These are phyloP conservation scores for Drosophila kikkawai DNA, from an alignment of 1,140 invertebrate genomes.

Conservation along the genomic window DNA sequence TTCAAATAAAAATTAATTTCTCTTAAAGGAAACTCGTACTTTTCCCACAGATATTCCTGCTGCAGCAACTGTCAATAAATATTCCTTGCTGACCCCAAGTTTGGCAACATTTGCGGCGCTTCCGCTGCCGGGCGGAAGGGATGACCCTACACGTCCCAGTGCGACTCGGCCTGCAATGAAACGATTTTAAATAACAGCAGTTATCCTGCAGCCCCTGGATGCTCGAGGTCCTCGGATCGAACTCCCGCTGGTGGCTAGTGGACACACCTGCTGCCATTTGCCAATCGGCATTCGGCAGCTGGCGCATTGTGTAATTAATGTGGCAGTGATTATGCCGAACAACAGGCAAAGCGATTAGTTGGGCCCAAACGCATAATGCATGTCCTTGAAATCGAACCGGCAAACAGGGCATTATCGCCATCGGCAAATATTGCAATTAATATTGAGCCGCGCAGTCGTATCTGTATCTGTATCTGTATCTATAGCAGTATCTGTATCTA, in stretches of 20 bases:
- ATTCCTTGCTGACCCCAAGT: slow-evolving; percentile 34
- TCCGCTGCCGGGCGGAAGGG: slow-evolving; percentile 54
- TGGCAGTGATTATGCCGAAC: slow-evolving; percentile 60
- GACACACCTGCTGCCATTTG: slow-evolving; percentile 8
- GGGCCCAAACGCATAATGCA: slow-evolving; percentile 46
- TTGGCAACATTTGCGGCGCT: slow-evolving; percentile 53
- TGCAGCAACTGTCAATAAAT: slow-evolving; percentile 61
- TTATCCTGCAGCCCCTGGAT: slow-evolving; percentile 3
- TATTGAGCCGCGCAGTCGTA: slow-evolving; percentile 45
- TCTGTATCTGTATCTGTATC: slow-evolving; percentile 14
- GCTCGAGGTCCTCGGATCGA: not conserved
- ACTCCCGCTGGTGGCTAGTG: slow-evolving; percentile 21
- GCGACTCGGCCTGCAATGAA: slow-evolving; percentile 14
- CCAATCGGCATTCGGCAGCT: slow-evolving; percentile 23
- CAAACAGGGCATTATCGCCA: slow-evolving; percentile 70
- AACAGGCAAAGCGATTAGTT: slow-evolving; percentile 64
- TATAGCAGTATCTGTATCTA: slow-evolving; percentile 41
- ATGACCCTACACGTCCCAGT: slow-evolving; percentile 19
- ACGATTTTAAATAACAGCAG: slow-evolving; percentile 56
- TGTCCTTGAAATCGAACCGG: slow-evolving; percentile 59
- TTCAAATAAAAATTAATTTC: not conserved
- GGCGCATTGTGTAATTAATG: slow-evolving; percentile 72
- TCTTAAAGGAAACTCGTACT: not conserved
- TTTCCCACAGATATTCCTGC: slow-evolving; percentile 1
- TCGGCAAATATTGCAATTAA: slow-evolving; percentile 66